A percentile compares a stretch with the other conserved stretches of the same genome.
These are phyloP conservation scores for Alectoris magna DNA, from an alignment of 2,797 vertebrate genomes.

Conservation along the genomic window DNA sequence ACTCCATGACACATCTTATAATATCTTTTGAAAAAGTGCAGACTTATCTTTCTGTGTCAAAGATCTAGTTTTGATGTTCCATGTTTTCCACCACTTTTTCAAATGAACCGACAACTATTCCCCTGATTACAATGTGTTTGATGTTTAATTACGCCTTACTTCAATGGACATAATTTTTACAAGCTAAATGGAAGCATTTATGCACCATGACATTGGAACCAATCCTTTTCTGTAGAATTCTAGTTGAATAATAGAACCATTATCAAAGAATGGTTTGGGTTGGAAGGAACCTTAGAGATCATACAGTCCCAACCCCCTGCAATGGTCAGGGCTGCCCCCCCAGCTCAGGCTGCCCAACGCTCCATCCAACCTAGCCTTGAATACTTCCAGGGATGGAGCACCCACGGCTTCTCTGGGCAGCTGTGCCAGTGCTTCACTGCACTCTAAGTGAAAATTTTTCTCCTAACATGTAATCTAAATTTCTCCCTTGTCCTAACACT, in stretches of 20 bases:
- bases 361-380: neutral
- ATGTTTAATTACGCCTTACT: neutral
- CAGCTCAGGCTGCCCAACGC: too few species aligned
- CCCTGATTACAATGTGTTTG: neutral
- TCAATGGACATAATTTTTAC: neutral
- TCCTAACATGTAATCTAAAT: neutral
- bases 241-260: neutral
- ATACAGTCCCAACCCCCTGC: neutral
- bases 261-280: too few species aligned
- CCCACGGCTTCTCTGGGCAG: neutral
- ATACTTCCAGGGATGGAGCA: too few species aligned
- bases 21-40: neutral
- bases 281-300: neutral
- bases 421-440: neutral
- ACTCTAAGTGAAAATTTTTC: neutral
- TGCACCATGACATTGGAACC: neutral
- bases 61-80: neutral
- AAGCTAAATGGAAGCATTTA: neutral
- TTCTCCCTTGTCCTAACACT: neutral
- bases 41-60: neutral
- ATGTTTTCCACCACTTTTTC: neutral
- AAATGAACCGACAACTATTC: neutral
- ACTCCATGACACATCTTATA: neutral
- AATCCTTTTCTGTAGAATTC: neutral
- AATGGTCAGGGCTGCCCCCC: neutral